Base-by-base conservation (phyloP, 1,140 invertebrate species). In the Drosophila azteca region DNA sequence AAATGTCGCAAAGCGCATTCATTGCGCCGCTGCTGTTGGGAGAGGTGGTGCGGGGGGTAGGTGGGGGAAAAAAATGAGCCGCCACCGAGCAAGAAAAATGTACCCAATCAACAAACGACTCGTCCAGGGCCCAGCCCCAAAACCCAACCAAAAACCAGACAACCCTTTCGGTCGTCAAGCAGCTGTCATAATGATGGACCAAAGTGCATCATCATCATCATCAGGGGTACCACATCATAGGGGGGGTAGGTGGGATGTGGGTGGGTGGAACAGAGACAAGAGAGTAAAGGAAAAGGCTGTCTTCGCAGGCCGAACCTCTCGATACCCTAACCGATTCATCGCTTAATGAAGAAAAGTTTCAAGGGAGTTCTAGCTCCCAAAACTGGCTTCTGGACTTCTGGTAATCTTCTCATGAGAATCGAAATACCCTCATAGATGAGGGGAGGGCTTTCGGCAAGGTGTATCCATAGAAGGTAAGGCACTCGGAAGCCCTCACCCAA, bases 161-260 rank as follows among this genome's bases (percentile, higher is more conserved):
- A 55, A 64, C 68, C 69, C 65, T 84, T 82, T 77, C 17, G 74
- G 81, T 85, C 82, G 81, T 85, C 78, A 85, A 85, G 81, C 81
- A 85, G 82, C 81, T 85, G 81, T 85, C 81, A 85, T 87, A 87
- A 85, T 85, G 82, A 87, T 78, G 81, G 78, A 87, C 81, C 81
- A 85, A 87, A 85, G 78, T 85, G 81, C 81, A 84, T 53, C 67
- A 84, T 72, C 64, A 72, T 55, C 69, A 20, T 20, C 17, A 20
- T 20, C 17, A 20, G 17, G 17, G 17, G 17, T 1, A 20, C 17
- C 17, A 20, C 17, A 20, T 1, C 17, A 20, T 1, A 20, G 17
- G 17, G 17, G 17, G 17, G 17, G 17, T n/a, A 20, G 17, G 17
- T n/a, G n/a, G 35, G 39, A 7, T 17, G 11, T 45, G 50, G 68